These are phyloP conservation scores for Notodonta dromedarius DNA, from an alignment of 2,888 invertebrate species.

Conservation along the genomic window DNA sequence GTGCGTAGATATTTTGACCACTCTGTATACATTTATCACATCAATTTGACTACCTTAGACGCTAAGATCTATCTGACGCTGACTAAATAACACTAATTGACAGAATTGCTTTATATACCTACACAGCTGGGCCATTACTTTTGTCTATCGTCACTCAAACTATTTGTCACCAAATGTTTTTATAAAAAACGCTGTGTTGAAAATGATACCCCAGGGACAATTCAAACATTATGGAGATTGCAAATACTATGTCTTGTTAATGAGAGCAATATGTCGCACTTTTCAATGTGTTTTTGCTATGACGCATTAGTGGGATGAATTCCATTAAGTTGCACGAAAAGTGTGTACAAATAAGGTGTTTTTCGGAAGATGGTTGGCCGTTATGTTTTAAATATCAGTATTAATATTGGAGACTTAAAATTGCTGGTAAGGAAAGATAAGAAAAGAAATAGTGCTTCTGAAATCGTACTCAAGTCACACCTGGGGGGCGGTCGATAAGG, in stretches of 20 bases:
- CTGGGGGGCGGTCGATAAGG: too few relatives aligned
- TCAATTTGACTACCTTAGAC: too few relatives aligned
- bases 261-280: neutral
- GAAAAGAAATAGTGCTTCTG: too few relatives aligned
- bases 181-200: neutral
- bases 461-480: too few relatives aligned
- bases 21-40: too few relatives aligned
- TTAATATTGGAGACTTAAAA: too few relatives aligned
- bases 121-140: too few relatives aligned
- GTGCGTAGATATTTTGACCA: too few relatives aligned
- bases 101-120: too few relatives aligned
- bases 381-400: neutral
- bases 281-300: neutral
- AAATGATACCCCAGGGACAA: neutral
- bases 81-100: too few relatives aligned
- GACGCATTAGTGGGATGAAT: neutral
- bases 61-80: too few relatives aligned
- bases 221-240: constrained; percentile 2
- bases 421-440: too few relatives aligned
- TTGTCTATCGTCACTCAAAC: neutral
- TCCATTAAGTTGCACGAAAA: neutral
- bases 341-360: neutral
- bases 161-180: constrained; percentile 1
- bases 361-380: neutral
- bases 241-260: constrained; percentile 2